Evolutionary conservation across 35 echinoderm and acorn worm genomes (phyloP).

Genomic region (Apostichopus parvimensis): DNA sequence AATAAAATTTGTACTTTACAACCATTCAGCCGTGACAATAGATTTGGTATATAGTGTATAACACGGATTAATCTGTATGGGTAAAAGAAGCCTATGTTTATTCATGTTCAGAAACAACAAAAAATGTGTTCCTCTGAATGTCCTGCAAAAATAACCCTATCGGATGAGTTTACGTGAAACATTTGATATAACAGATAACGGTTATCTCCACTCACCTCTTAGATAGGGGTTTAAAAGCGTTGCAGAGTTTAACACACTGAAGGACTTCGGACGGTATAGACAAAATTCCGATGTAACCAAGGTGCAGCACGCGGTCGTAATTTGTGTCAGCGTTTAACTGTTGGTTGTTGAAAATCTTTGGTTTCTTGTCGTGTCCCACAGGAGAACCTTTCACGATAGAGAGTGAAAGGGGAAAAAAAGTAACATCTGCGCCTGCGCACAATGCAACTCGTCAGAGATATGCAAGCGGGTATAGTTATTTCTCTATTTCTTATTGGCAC

Average conservation of each 20-base stretch:
- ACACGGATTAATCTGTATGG: neutral
- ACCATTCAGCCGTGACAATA: neutral
- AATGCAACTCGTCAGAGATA: too few relatives aligned
- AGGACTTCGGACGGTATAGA: neutral
- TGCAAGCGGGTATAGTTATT: neutral
- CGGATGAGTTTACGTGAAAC: too few relatives aligned
- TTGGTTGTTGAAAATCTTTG: constrained; percentile 6
- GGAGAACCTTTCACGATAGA: neutral
- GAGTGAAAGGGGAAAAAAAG: neutral
- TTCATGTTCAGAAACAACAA: neutral
- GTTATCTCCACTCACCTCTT: neutral
- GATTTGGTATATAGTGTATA: neutral
- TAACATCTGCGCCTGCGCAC: neutral
- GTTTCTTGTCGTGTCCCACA: neutral
- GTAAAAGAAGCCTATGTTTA: constrained; percentile 7
- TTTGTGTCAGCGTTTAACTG: neutral
- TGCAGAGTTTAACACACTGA: neutral
- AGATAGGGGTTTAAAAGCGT: neutral
- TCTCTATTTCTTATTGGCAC: neutral
- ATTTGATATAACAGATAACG: too few relatives aligned
- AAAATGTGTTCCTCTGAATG: neutral
- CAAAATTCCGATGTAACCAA: neutral
- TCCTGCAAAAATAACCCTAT: too few relatives aligned
- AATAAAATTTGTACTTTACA: constrained; percentile 15
- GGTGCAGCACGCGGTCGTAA: neutral